phyloP scores from a whole-genome alignment of 2,113 vertebrate genomes.

The Malaclemys terrapin region DNA sequence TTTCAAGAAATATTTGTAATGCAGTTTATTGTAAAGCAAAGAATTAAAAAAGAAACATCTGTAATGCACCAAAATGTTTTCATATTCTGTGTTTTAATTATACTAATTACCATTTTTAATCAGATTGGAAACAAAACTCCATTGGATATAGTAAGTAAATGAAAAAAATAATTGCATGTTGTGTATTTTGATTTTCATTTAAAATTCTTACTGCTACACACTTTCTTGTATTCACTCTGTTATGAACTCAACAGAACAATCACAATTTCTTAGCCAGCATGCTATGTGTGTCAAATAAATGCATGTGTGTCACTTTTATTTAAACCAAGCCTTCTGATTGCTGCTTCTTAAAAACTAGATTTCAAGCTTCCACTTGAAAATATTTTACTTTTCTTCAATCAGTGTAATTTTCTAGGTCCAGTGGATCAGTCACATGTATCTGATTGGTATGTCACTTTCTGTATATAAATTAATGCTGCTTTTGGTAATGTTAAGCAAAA shows the following conservation, averaged over 20 bases:
- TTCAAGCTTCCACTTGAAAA: slow-evolving; percentile 27
- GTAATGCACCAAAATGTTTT: neutral
- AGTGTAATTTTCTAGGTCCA: neutral
- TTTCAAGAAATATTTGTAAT: neutral
- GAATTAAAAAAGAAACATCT: neutral
- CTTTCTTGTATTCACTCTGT: slow-evolving; percentile 4
- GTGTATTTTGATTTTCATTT: slow-evolving; percentile 31
- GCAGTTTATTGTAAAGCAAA: neutral
- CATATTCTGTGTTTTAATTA: slow-evolving; percentile 29
- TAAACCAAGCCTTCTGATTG: slow-evolving; percentile 21
- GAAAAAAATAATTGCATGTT: slow-evolving; percentile 36
- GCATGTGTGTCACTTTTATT: slow-evolving; percentile 53
- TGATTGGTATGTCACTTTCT: slow-evolving; percentile 25
- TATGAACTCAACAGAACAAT: slow-evolving; percentile 8
- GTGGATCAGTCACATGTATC: slow-evolving; percentile 15
- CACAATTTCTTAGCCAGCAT: slow-evolving; percentile 37
- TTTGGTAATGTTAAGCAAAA: slow-evolving; percentile 33
- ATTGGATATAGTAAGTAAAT: slow-evolving; percentile 68
- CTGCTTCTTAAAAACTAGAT: slow-evolving; percentile 30
- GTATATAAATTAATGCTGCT: neutral
- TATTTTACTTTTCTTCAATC: slow-evolving; percentile 25
- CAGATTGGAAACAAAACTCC: slow-evolving; percentile 75
- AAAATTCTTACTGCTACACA: neutral
- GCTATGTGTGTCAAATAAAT: neutral
- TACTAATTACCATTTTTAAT: slow-evolving; percentile 68